Evolutionary conservation across 1,140 invertebrate species (phyloP).

Genomic region (Nasonia longicornis): DNA sequence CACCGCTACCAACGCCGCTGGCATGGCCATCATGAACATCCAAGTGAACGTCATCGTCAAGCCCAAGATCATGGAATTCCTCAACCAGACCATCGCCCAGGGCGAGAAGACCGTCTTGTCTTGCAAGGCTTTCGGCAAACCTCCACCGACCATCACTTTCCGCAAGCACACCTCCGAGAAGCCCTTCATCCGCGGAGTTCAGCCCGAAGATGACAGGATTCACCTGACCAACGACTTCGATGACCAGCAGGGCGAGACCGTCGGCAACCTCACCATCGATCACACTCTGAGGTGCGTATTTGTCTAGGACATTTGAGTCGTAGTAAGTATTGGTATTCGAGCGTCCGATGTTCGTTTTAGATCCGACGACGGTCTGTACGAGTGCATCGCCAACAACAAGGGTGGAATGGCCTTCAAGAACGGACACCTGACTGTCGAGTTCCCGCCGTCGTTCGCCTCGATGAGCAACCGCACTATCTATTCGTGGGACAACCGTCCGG

Average conservation of each 20-base stretch:
- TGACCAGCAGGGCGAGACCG: constrained; percentile 73
- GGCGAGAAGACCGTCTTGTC: constrained; percentile 75
- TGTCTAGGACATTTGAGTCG: background rate
- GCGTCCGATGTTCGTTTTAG: constrained; percentile 61
- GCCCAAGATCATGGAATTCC: constrained; percentile 82
- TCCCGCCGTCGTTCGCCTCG: constrained; percentile 82
- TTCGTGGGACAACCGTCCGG: constrained; percentile 83
- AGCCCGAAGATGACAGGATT: constrained; percentile 75
- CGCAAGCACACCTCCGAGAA: constrained; percentile 73
- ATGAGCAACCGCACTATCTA: constrained; percentile 79
- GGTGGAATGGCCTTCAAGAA: constrained; percentile 80
- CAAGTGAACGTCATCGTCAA: constrained; percentile 78
- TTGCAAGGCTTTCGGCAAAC: constrained; percentile 83
- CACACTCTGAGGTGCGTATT: constrained; percentile 52
- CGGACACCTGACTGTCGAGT: constrained; percentile 87
- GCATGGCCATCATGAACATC: constrained; percentile 74
- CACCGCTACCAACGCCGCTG: constrained; percentile 84
- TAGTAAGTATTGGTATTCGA: constrained; percentile 42
- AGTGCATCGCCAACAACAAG: constrained; percentile 85
- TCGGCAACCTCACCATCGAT: constrained; percentile 74
- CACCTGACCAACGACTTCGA: constrained; percentile 70
- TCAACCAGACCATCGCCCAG: constrained; percentile 79
- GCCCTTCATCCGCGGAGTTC: constrained; percentile 73
- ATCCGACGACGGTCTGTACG: constrained; percentile 89
- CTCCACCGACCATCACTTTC: constrained; percentile 82